Evolutionary conservation across 2,888 invertebrate genomes (phyloP).

Genomic region (Amblyteles armatorius): DNA sequence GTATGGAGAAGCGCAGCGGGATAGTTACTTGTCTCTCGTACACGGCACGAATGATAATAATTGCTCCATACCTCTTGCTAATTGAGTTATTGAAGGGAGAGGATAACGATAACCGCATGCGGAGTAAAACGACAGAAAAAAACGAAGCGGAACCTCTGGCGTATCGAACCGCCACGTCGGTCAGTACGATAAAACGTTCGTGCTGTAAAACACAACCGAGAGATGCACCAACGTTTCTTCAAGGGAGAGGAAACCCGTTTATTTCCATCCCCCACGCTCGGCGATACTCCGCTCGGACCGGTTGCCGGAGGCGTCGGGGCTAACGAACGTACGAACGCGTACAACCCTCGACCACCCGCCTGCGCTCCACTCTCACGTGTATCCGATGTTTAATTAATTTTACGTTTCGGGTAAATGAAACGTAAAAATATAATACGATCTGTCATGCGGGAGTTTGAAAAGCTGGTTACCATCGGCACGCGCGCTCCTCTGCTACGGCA

Average conservation of each 20-base stretch:
- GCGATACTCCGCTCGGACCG: constrained; percentile 40
- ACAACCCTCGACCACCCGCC: constrained; percentile 16
- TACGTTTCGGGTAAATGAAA: constrained; percentile 79
- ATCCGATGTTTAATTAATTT: constrained; percentile 83
- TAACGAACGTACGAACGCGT: constrained; percentile 54
- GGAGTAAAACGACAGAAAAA: not conserved
- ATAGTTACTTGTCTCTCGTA: constrained; percentile 8
- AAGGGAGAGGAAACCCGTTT: constrained; percentile 63
- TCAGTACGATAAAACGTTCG: constrained; percentile 25
- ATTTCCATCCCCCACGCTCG: constrained; percentile 56
- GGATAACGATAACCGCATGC: not conserved
- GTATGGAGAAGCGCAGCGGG: not conserved
- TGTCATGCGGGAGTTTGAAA: constrained; percentile 64
- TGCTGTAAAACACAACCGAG: constrained; percentile 9
- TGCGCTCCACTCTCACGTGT: constrained; percentile 58
- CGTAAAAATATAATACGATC: constrained; percentile 78
- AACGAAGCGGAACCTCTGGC: constrained; percentile 3
- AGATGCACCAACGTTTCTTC: constrained; percentile 28
- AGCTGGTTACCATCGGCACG: constrained; percentile 32
- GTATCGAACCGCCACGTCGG: constrained; percentile 24
- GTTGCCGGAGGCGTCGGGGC: constrained; percentile 56
- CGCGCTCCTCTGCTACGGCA: not conserved
- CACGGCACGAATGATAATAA: constrained; percentile 11
- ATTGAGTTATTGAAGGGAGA: not conserved
- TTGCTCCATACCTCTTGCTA: not conserved